Evolutionary conservation across 1,140 invertebrate genomes (phyloP), one percentile per base, ranked within the genome.

Genomic region (Oncopeltus fasciatus): DNA sequence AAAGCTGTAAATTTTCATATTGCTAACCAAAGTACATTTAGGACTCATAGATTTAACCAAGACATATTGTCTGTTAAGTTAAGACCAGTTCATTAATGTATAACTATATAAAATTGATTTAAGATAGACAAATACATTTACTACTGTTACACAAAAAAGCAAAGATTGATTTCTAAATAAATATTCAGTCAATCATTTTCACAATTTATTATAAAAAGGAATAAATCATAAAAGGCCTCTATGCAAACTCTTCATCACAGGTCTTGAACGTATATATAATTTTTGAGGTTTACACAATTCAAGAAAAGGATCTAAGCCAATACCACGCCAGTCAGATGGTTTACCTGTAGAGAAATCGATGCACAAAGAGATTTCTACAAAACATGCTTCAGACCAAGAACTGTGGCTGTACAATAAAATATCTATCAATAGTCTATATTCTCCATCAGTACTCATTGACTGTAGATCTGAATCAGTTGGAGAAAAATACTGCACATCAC

Each of bases 261-360:
- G 84, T 74, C 93, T 95, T 0, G 90, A 88, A 20, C 85, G 83
- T 47, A 95, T 87, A 28, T 88, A 83, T 16, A 95, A 83, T 72
- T 90, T 88, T 0, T 92, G 87, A 14, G 92, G 87, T 71, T 90
- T 90, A 70, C 91, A 92, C 2, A 96, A 75, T 69, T 94, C 88
- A 62, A 95, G 81, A 2, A 87, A 77, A 18, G 80, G 80, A 68
- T 82, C 78, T 60, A 77, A 75, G 26, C 78, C 74, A 47, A 75
- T 72, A 64, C 82, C 79, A 62, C 80, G 77, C 44, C 80, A 75
- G 5, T 75, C 71, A 26, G 71, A 72, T 72, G 68, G 75, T 68
- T 78, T 75, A 12, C 80, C 78, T 33, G 87, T 86, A 5, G 83
- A 81, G n/a, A 92, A 83, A 18, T 89, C 83, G 27, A 93, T 72